These are phyloP conservation scores for Geophilus truncorum DNA, from an alignment of 2,888 invertebrate species.

Conservation along the genomic window DNA sequence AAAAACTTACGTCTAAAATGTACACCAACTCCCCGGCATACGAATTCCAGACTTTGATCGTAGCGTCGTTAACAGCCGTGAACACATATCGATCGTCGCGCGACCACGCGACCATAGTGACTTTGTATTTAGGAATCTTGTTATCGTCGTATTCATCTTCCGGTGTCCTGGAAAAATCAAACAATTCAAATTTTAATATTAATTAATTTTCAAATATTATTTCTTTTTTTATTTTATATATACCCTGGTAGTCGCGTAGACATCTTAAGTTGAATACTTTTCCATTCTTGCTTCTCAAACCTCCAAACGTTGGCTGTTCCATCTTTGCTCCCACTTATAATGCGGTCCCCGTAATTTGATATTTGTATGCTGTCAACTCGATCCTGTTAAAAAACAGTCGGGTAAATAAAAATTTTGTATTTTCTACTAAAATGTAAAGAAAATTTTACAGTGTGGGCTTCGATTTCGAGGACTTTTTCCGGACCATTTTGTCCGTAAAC, in stretches of 20 bases:
- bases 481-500: slow-evolving; percentile 72
- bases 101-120: slow-evolving; percentile 97
- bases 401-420: no score
- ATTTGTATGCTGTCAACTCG: slow-evolving; percentile 94
- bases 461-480: slow-evolving; percentile 66
- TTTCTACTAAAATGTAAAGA: background rate
- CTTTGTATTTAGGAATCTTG: slow-evolving; percentile 62
- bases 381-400: slow-evolving; percentile 56
- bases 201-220: no score
- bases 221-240: no score
- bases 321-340: slow-evolving; percentile 93
- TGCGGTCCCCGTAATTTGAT: slow-evolving; percentile 79
- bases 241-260: slow-evolving; percentile 42
- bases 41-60: slow-evolving; percentile 69
- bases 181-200: background rate
- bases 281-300: slow-evolving; percentile 85
- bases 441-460: slow-evolving; percentile 61
- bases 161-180: slow-evolving; percentile 28
- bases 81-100: slow-evolving; percentile 78
- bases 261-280: slow-evolving; percentile 66
- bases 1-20: slow-evolving; percentile 50
- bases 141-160: slow-evolving; percentile 41
- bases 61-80: slow-evolving; percentile 84
- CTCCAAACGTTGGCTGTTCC: slow-evolving; percentile 92
- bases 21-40: slow-evolving; percentile 49